phyloP scores from a whole-genome alignment of 1,140 invertebrate genomes.

The Sitodiplosis mosellana region DNA sequence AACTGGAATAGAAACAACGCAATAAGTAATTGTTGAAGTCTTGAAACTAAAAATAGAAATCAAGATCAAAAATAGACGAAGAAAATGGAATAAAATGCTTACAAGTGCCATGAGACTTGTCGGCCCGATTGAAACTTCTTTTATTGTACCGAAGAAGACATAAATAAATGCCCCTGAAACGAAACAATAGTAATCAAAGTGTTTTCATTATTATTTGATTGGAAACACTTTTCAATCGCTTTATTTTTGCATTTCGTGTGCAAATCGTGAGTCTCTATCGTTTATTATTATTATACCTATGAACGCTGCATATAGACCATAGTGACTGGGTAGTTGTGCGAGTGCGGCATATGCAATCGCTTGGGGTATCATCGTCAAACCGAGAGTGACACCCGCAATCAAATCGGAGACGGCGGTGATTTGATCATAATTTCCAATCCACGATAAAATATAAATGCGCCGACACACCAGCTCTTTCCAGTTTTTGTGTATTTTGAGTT shows the following conservation, averaged over 20 bases:
- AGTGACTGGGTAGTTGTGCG: constrained; percentile 50
- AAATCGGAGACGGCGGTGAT: constrained; percentile 39
- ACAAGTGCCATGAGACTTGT: constrained; percentile 65
- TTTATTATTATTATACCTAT: constrained; percentile 10
- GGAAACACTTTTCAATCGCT: too few species aligned
- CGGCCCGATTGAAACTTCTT: constrained; percentile 79
- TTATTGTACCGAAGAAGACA: constrained; percentile 71
- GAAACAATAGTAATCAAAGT: not conserved
- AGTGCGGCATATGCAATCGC: constrained; percentile 65
- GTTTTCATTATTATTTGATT: too few species aligned
- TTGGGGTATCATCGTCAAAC: constrained; percentile 66
- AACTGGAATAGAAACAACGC: constrained; percentile 5
- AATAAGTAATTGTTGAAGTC: too few species aligned
- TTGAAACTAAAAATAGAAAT: constrained; percentile 16
- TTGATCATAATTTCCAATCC: constrained; percentile 42
- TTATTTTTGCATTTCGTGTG: not conserved
- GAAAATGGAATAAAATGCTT: too few species aligned
- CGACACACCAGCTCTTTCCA: constrained; percentile 4
- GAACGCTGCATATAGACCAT: constrained; percentile 27
- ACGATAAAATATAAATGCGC: constrained; percentile 34
- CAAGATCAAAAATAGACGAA: too few species aligned
- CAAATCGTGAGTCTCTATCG: too few species aligned
- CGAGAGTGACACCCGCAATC: constrained; percentile 59
- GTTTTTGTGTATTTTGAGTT: not conserved
- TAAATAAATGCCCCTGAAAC: constrained; percentile 68